Percentiles rank a stretch among this genome's conserved stretches.
phyloP scores from a whole-genome alignment of 2,797 vertebrate species.

The Cossypha niveicapilla region DNA sequence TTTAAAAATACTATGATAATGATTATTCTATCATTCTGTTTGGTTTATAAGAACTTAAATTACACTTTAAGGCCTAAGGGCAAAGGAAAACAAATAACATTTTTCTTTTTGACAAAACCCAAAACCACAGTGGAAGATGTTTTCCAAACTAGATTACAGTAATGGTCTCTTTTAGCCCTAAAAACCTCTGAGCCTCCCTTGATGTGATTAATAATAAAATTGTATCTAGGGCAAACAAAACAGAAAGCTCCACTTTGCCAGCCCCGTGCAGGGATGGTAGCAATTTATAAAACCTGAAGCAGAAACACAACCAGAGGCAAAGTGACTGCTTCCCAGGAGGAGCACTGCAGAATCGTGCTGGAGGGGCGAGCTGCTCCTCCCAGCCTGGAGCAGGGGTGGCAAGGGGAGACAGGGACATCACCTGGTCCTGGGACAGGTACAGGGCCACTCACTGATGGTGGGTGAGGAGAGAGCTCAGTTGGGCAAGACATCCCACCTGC shows the following conservation, averaged over 20 bases:
- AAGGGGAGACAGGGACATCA: neutral
- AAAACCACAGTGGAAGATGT: neutral
- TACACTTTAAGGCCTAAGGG: slow-evolving; percentile 3
- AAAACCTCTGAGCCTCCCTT: slow-evolving; percentile 1
- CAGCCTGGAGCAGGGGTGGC: neutral
- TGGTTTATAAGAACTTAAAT: slow-evolving; percentile 7
- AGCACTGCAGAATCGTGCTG: fast-evolving
- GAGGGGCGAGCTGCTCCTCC: neutral
- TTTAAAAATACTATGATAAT: neutral
- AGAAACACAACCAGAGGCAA: neutral
- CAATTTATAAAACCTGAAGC: neutral
- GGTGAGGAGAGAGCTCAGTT: neutral
- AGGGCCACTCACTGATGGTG: neutral
- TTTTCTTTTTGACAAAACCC: slow-evolving; percentile 46
- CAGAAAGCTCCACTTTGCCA: neutral
- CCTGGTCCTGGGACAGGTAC: neutral
- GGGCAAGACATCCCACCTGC: fast-evolving
- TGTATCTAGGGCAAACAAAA: neutral
- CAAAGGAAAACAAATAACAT: slow-evolving; percentile 24
- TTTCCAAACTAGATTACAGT: slow-evolving; percentile 33
- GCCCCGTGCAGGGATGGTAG: fast-evolving
- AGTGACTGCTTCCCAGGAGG: neutral
- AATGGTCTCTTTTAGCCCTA: slow-evolving; percentile 12
- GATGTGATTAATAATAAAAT: slow-evolving; percentile 43
- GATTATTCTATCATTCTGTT: neutral